Base-by-base conservation (phyloP, 2,888 invertebrate genomes). In the Cheilosia scutellata region DNA sequence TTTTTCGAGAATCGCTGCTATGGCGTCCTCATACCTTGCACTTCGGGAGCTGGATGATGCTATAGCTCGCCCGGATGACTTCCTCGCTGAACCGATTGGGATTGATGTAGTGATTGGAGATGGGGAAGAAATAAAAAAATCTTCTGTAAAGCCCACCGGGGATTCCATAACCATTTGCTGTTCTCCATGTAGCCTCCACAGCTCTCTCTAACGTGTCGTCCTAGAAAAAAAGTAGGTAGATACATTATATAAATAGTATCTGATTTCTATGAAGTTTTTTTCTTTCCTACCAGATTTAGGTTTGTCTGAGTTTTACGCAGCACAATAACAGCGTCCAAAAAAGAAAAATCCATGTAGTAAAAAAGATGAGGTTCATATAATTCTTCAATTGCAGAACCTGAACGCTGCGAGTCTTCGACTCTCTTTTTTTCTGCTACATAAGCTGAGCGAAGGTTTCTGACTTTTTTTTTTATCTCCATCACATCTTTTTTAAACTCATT, bases 251-350 rank as follows among this genome's bases (percentile, higher is more conserved):
- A 42, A 11, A 1, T 42, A 7, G 6, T 42, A 42, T 42, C 13
- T 13, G 11, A n/a, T 42, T 42, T 11, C 4, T 42, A 42, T 42
- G 42, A 13, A 13, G 42, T 13, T 42, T 13, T 42, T 42, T 13
- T 42, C 4, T 42, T 42, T 42, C n/a, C 3, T 42, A 42, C 11
- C 42, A 42, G 42, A 9, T 42, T 42, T 1, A 42, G 9, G 13
- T 42, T 42, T 13, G 40, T 42, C 7, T 42, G 40, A 6, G 40
- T 42, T 11, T 40, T 60, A 6, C 58, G 33, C 16, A 60, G 13
- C 6, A 60, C 42, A 20, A 60, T 60, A 9, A 60, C 37, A 25
- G 20, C 40, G 25, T 60, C 60, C 60, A 42, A 60, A 60, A 60
- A 60, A 11, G 16, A 37, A 20, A 20, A 20, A 20, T 20, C 20